phyloP scores from a whole-genome alignment of 2,888 invertebrate species.

The Megastigmus dorsalis region DNA sequence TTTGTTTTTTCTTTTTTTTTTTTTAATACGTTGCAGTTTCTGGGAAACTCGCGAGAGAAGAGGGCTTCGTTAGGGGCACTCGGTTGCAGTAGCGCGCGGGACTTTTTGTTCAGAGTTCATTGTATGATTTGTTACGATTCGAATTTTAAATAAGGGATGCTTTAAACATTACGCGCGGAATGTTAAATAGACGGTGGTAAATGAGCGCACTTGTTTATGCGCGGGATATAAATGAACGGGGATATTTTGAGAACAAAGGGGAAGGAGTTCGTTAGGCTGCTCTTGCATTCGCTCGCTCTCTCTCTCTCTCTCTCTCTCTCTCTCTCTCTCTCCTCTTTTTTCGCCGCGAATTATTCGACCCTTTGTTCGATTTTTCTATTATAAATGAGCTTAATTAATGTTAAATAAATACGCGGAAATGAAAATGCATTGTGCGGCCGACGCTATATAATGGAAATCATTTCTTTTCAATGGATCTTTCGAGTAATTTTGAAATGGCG shows the following conservation, averaged over 20 bases:
- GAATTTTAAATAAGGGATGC: slow-evolving; percentile 18
- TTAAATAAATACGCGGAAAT: not conserved
- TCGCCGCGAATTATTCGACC: not conserved
- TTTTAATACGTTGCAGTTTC: not conserved
- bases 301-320: too few relatives aligned
- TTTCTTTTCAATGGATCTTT: too few relatives aligned
- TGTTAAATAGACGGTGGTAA: not conserved
- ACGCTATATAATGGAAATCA: too few relatives aligned
- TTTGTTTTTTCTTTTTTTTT: not conserved
- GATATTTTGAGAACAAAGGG: slow-evolving; percentile 19
- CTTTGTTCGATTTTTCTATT: not conserved
- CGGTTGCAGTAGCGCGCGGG: too few relatives aligned
- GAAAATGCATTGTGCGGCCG: not conserved
- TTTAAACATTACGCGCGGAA: slow-evolving; percentile 3
- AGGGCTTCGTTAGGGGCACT: not conserved
- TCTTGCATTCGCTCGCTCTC: not conserved
- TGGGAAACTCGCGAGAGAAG: not conserved
- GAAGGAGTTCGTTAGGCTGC: not conserved
- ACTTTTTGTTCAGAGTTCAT: not conserved
- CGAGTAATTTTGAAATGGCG: too few relatives aligned
- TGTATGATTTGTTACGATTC: slow-evolving; percentile 11
- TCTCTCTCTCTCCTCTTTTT: too few relatives aligned
- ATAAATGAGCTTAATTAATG: slow-evolving; percentile 1
- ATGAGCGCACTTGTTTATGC: slow-evolving; percentile 17
- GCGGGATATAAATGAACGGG: not conserved